Conservation (phyloP, 1,140 invertebrate species). For the Coptotermes formosanus region DNA sequence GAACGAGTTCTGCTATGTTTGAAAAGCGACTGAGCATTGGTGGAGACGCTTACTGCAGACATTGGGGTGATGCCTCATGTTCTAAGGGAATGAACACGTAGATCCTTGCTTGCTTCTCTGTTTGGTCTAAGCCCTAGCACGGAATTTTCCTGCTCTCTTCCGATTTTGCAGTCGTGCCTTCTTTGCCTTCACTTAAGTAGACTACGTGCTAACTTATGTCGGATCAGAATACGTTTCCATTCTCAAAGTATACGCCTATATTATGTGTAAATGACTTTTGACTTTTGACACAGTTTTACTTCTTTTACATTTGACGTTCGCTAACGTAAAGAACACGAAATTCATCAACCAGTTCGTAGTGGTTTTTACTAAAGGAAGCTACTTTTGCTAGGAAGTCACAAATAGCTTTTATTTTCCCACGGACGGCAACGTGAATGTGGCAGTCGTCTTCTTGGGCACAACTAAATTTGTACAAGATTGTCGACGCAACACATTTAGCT, state of each 20-base stretch:
- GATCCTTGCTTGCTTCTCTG: neutral
- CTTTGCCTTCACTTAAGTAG: neutral
- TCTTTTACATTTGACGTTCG: too few relatives aligned
- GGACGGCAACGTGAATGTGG: too few relatives aligned
- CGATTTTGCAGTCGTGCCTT: neutral
- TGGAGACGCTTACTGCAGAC: neutral
- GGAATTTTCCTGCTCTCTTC: neutral
- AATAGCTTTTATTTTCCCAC: too few relatives aligned
- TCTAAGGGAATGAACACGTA: neutral
- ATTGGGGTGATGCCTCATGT: neutral
- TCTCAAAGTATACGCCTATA: neutral
- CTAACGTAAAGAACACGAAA: too few relatives aligned
- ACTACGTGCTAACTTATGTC: neutral
- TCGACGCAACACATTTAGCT: too few relatives aligned
- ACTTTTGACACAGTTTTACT: too few relatives aligned
- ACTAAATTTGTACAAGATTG: too few relatives aligned
- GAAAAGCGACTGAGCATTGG: neutral
- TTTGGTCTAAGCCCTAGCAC: neutral
- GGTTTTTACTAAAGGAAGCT: too few relatives aligned
- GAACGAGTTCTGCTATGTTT: neutral
- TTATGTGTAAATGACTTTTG: neutral
- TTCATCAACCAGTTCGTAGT: too few relatives aligned
- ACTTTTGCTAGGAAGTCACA: too few relatives aligned
- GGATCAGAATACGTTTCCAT: neutral
- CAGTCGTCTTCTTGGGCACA: too few relatives aligned